Base-by-base conservation (phyloP, 2,888 invertebrate species). In the Rhogogaster chlorosoma region DNA sequence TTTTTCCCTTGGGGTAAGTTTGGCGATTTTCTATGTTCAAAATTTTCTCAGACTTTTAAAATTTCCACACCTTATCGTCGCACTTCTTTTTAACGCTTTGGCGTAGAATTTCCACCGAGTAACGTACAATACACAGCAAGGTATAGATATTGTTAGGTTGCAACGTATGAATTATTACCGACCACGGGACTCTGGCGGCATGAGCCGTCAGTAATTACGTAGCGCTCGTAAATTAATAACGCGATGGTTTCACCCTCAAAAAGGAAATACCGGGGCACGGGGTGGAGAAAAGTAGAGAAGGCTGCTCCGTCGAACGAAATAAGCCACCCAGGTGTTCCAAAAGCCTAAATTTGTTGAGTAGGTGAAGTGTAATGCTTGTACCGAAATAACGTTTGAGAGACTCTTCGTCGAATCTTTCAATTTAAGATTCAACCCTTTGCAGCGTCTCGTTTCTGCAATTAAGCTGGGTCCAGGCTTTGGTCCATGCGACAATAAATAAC, bases 141-240 rank as follows among this genome's bases (percentile, higher is more conserved):
- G 26, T 61, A 57, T 29, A 57, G 57, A 49, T 80, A 80, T 38
- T 38, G 78, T 61, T 15, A 29, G 57, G 80, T 36, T 80, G 61
- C 80, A 80, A 80, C 80, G n/a, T 80, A 80, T 80, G 80, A 80
- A 80, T 80, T 80, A 80, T 80, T 80, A 80, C 80, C 36, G 9
- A 80, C 80, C 61, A 57, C 80, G 38, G 61, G 61, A 80, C 61
- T 80, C 61, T 29, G 80, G 61, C 38, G 80, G 61, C 26, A 80
- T 61, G 61, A 80, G 80, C 57, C 80, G 80, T 80, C 80, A 80
- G 80, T 80, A 80, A 80, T 80, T 80, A 80, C 80, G 22, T 57
- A 36, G 61, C 32, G 57, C 80, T 80, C 80, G 80, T 80, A 61
- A 80, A 80, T 80, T 57, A 80, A 61, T 80, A 80, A 80, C 80